Base-by-base conservation (phyloP, 2,888 invertebrate genomes). In the Bellardia bayeri region DNA sequence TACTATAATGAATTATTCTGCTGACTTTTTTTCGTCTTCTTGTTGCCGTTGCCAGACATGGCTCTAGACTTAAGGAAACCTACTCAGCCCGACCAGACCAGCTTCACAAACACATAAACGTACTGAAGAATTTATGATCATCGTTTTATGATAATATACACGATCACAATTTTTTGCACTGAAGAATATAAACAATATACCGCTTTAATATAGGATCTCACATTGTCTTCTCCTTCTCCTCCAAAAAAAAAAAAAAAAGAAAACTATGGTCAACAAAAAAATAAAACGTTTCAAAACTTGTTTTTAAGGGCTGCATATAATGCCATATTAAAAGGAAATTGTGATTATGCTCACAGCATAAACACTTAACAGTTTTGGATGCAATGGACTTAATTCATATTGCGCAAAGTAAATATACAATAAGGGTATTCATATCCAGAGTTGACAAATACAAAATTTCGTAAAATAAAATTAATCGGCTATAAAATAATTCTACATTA, bases 91-190 rank as follows among this genome's bases (percentile, higher is more conserved):
- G 45, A 7, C 30, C 80, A 51, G 63, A 61, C 33, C 42, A 54
- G 54, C 14, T n/a, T 58, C 72, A 56, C 71, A 68, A 49, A 68
- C 37, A 68, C 56, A 66, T 64, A 71, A 82, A 85, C 64, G 58
- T 79, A 66, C 49, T 82, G 85, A 87, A 85, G 71, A 87, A 87
- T 87, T 87, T 87, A 87, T 75, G 87, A 87, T 85, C 87, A 87
- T 85, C 87, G 85, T 82, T 85, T 87, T 87, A 87, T 85, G 87
- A 87, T 87, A 87, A 87, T 87, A 82, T 85, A 85, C 85, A 87
- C 85, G 87, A 87, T 85, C 87, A 66, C 82, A 85, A 30, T 75
- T 80, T 79, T 78, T 75, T 80, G 40, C 14, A 45, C 54, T 64
- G 14, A 9, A 81, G 80, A 85, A 63, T 85, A 85, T 85, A 81